Evolutionary conservation across 2,888 invertebrate genomes (phyloP).

Genomic region (Nomada ruficornis): DNA sequence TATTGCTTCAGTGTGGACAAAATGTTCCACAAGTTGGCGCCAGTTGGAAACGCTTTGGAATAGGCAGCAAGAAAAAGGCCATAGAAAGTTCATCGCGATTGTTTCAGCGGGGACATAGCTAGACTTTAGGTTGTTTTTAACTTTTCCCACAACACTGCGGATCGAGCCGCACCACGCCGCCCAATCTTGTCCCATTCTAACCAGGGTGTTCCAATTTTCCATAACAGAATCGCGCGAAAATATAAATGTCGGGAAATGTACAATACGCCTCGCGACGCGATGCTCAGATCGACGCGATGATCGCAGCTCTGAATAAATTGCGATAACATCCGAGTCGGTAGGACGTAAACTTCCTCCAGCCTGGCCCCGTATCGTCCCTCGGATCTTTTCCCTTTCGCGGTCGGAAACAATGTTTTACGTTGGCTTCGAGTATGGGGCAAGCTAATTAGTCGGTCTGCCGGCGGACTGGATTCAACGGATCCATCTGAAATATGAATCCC

Average conservation of each 20-base stretch:
- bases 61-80: too few species aligned
- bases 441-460: conserved; percentile 61
- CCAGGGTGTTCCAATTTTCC: too few species aligned
- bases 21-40: too few species aligned
- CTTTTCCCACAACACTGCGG: too few species aligned
- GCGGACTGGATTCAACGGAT: conserved; percentile 47
- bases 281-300: conserved; percentile 55
- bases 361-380: conserved; percentile 54
- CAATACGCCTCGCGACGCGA: conserved; percentile 24
- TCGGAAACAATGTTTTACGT: conserved; percentile 70
- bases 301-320: conserved; percentile 68
- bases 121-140: too few species aligned
- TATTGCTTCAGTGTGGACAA: too few species aligned
- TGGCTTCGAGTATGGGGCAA: conserved; percentile 43
- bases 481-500: conserved; percentile 35
- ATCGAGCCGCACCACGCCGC: too few species aligned
- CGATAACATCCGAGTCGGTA: conserved; percentile 60
- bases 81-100: too few species aligned
- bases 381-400: conserved; percentile 70
- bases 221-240: conserved; percentile 12
- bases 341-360: conserved; percentile 56
- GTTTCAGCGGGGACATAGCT: too few species aligned
- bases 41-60: too few species aligned
- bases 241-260: conserved; percentile 16
- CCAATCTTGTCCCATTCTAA: too few species aligned